These are phyloP conservation scores for Dolichopus griseipennis DNA, from an alignment of 2,888 invertebrate species.

Conservation along the genomic window DNA sequence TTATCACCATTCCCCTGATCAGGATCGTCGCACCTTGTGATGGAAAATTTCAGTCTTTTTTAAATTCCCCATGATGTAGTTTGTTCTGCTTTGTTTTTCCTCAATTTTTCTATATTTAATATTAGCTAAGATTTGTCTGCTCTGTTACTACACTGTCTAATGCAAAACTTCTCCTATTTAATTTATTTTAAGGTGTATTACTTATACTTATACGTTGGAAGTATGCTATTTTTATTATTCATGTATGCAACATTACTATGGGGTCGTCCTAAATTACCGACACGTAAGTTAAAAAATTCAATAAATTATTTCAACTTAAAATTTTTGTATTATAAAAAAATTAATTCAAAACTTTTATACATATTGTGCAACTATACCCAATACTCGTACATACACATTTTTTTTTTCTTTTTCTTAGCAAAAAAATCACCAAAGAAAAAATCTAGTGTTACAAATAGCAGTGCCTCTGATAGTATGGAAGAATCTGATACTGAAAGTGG, in stretches of 20 bases:
- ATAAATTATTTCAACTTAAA: too few relatives aligned
- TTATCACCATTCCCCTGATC: too few relatives aligned
- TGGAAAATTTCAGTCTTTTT: too few relatives aligned
- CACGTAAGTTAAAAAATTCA: background rate
- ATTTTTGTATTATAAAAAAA: background rate
- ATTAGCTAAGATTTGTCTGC: too few relatives aligned
- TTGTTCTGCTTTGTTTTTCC: too few relatives aligned
- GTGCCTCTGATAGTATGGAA: constrained; percentile 53
- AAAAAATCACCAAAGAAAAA: constrained; percentile 20
- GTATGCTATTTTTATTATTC: constrained; percentile 74
- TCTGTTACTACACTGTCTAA: too few relatives aligned
- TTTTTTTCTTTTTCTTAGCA: constrained; percentile 5
- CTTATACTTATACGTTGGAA: constrained; percentile 76
- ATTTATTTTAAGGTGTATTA: constrained; percentile 62
- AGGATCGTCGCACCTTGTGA: too few relatives aligned
- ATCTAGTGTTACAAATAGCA: constrained; percentile 25
- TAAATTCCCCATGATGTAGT: too few relatives aligned
- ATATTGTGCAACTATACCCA: constrained; percentile 2
- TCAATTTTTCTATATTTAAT: too few relatives aligned
- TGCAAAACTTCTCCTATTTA: too few relatives aligned
- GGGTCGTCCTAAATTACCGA: constrained; percentile 49
- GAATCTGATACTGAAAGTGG: constrained; percentile 46
- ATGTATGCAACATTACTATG: constrained; percentile 72
- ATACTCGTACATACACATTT: background rate
- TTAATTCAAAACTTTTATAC: background rate